Percentiles rank a stretch among this genome's conserved stretches.
Evolutionary conservation across 2,888 invertebrate species (phyloP).

Genomic region (Lasioglossum lativentre): DNA sequence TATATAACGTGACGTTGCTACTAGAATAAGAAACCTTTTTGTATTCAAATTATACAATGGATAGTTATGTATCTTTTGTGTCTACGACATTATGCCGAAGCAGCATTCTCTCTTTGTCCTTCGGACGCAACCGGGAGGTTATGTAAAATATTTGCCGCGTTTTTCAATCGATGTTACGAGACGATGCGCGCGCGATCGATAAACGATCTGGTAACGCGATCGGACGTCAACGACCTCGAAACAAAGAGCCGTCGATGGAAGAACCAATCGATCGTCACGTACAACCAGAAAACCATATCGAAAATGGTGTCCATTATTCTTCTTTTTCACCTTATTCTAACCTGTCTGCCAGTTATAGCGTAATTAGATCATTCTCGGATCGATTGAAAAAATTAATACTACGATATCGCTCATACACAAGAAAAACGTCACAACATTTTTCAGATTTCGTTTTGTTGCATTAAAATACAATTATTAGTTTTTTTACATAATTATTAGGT

Average conservation of each 20-base stretch:
- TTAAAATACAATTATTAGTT: no score
- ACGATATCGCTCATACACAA: no score
- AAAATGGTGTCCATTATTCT: neutral
- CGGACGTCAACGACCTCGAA: constrained; percentile 43
- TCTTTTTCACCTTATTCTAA: neutral
- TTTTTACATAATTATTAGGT: no score
- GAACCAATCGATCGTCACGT: constrained; percentile 32
- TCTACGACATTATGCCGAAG: neutral
- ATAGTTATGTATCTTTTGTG: neutral
- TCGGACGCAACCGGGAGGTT: neutral
- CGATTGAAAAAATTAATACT: neutral
- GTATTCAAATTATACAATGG: neutral
- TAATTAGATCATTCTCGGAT: neutral
- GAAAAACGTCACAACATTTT: no score
- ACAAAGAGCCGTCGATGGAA: constrained; percentile 25
- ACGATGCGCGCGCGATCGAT: constrained; percentile 31
- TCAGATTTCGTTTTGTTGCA: no score
- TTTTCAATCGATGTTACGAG: neutral
- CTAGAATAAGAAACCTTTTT: neutral
- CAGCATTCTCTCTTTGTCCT: neutral
- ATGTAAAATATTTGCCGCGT: constrained; percentile 17
- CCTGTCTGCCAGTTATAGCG: neutral
- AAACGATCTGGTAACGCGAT: constrained; percentile 35
- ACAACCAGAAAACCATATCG: neutral
- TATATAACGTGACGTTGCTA: neutral